A percentile compares a stretch with the other conserved stretches of the same genome.
Conservation (phyloP, 2,113 vertebrate species). For the Ptychochromis oligacanthus region DNA sequence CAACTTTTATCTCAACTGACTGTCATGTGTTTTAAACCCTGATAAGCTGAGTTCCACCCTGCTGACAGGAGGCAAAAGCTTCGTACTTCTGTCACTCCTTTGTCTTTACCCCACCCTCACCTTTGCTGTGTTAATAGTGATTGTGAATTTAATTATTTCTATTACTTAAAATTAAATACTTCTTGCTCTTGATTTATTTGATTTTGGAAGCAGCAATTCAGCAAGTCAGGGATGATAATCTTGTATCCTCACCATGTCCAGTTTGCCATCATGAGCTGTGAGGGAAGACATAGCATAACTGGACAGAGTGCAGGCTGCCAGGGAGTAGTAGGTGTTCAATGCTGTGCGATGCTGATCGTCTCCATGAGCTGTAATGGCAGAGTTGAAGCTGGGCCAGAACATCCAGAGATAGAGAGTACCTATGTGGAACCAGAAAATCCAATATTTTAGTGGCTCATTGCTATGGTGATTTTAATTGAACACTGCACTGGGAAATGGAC, state of each 20-base stretch:
- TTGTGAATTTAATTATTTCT: neutral
- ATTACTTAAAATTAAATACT: neutral
- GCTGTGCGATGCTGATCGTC: conserved; percentile 85
- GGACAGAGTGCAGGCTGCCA: conserved; percentile 86
- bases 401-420: conserved; percentile 94
- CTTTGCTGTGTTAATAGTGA: rapidly evolving
- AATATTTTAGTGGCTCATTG: neutral
- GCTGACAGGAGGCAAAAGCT: neutral
- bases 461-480: neutral
- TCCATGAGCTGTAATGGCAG: conserved; percentile 72
- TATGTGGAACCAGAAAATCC: conserved; percentile 39
- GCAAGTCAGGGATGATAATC: neutral
- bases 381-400: conserved; percentile 97
- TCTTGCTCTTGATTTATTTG: neutral
- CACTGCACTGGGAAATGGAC: neutral
- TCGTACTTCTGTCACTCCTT: neutral
- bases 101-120: neutral
- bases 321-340: conserved; percentile 91
- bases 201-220: neutral
- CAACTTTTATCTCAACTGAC: conserved; percentile 3
- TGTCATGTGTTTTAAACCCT: neutral
- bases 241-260: conserved; percentile 83
- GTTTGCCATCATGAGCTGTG: conserved; percentile 77
- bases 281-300: conserved; percentile 83
- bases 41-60: conserved; percentile 6